Base-by-base conservation (phyloP, 35 echinoderm and acorn worm genomes). In the Eucidaris tribuloides region DNA sequence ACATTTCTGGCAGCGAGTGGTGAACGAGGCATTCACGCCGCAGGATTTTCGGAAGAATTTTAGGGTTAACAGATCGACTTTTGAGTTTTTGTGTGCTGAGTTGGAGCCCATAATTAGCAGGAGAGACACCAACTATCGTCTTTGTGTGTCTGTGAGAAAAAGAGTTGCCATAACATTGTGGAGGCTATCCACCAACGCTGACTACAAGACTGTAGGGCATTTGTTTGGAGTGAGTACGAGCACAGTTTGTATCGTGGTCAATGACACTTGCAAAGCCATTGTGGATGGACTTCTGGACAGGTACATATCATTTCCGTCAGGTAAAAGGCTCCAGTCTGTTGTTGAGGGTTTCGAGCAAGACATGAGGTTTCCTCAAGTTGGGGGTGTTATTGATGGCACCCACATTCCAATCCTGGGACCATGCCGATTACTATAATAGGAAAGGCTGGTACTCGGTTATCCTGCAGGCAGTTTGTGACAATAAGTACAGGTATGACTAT, bases 401-500 rank as follows among this genome's bases (percentile, higher is more conserved):
- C 90, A 92, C 64, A 92, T 92, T 30, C 90, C 58, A 15, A 82
- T 92, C 27, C 19, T 82, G 17, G 64, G 83, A 33, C 84, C 84
- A 31, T n/a, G 43, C 39, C 36, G 90, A 92, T 32, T 92, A 92
- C 30, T 81, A 60, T 49, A 92, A 87, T 44, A 27, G 90, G 44
- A 92, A 92, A 35, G 83, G 84, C 9, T 86, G 62, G 33, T 49
- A 85, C 42, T 41, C 39, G 29, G 62, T 92, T 4, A 18, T 87
- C 13, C 50, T 92, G 0, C 90, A 87, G 55, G 90, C 83, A 25
- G 83, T 92, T 46, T 77, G 62, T 43, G 78, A 92, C 45, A 49
- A 86, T 43, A 15, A 59, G 7, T 91, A 61, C 50, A 84, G 70
- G 64, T 89, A 64, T 79, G 30, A 14, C 13, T 55, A 14, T 55